Base-by-base conservation (phyloP, 2,113 vertebrate species). In the Podarcis raffonei region DNA sequence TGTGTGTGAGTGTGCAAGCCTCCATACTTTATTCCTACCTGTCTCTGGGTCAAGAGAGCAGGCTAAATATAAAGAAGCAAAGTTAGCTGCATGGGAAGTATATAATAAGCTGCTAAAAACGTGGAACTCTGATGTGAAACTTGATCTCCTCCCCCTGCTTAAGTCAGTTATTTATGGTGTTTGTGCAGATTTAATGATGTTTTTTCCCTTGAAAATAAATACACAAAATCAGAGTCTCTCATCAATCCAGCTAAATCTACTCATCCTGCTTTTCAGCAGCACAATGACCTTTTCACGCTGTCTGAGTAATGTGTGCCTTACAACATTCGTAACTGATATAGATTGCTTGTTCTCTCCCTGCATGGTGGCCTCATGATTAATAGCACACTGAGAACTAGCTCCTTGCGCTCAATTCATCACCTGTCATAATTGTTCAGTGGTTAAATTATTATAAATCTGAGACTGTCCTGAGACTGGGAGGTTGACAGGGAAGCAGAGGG, bases 361-460 rank as follows among this genome's bases (percentile, higher is more conserved):
- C 85, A 89, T 90, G 79, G 81, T 95, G 95, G 95, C 95, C 93
- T 88, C 62, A 93, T 96, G 96, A 97, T 96, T 96, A 96, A 97
- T 96, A 95, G 79, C 89, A 94, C 71, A 79, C 86, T 1, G 87
- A 96, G 93, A 95, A 94, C 90, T 76, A 92, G 78, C 69, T 93
- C 72, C 91, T 95, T 95, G 92, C 92, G 92, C 95, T 95, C 92
- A 96, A 97, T 96, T 96, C 96, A 96, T 97, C 96, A 95, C 81
- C 89, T 96, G 96, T 94, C 96, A 96, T 97, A 97, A 97, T 95
- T 96, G 91, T 90, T 96, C 90, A 94, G 93, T 83, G 92, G 88
- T 94, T 96, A 97, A 96, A 96, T 95, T 96, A 95, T 95, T 96
- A 96, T 95, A 96, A 97, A 96, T 96, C 95, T 94, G 83, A 72